phyloP scores from a whole-genome alignment of 2,888 invertebrate species.

The Psococerastis gibbosa region DNA sequence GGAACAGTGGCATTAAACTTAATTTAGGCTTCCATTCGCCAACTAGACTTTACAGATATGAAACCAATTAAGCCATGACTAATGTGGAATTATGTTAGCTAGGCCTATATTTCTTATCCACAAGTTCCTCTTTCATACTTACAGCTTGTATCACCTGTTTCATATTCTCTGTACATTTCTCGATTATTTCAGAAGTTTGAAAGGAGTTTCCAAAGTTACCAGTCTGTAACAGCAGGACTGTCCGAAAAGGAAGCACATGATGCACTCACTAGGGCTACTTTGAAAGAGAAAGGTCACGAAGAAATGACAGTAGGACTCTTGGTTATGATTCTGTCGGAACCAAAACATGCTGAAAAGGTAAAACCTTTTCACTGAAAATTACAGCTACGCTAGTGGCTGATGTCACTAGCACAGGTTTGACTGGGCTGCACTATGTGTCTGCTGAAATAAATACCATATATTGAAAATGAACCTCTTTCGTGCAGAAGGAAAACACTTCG shows the following conservation, averaged over 20 bases:
- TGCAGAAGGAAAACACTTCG: too few relatives aligned
- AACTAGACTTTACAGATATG: too few relatives aligned
- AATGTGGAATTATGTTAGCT: too few relatives aligned
- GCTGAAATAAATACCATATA: too few relatives aligned
- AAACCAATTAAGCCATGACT: too few relatives aligned
- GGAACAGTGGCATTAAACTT: slow-evolving; percentile 1
- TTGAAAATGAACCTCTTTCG: too few relatives aligned
- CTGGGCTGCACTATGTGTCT: too few relatives aligned
- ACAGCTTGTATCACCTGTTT: not conserved
- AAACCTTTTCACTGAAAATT: too few relatives aligned
- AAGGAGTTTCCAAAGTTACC: slow-evolving; percentile 58
- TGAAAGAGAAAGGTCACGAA: slow-evolving; percentile 77
- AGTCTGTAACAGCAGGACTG: slow-evolving; percentile 57
- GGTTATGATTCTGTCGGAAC: slow-evolving; percentile 73
- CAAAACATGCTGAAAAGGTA: slow-evolving; percentile 51
- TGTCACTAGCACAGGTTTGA: too few relatives aligned
- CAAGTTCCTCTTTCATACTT: not conserved
- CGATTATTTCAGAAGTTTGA: slow-evolving; percentile 74
- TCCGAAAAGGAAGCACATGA: slow-evolving; percentile 91
- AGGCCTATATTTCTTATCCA: not conserved
- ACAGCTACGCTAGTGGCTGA: too few relatives aligned
- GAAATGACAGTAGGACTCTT: slow-evolving; percentile 75
- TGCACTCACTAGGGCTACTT: slow-evolving; percentile 70
- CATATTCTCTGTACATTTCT: slow-evolving; percentile 15
- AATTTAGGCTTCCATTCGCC: too few relatives aligned